These are phyloP conservation scores for Polyommatus icarus DNA, from an alignment of 2,888 invertebrate species.

Conservation along the genomic window DNA sequence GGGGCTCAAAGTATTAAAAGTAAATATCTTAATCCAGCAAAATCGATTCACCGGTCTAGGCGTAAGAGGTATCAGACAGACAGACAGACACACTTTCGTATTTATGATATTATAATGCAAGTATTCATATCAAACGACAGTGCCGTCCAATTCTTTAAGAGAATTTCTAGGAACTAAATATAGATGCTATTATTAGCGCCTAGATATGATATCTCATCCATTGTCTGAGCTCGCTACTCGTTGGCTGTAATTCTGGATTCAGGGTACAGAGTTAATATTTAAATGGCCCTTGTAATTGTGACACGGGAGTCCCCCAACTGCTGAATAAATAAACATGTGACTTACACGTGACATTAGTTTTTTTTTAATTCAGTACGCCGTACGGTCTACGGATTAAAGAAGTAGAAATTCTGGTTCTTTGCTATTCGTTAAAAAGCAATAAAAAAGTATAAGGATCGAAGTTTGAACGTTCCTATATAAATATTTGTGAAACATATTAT, in stretches of 20 bases:
- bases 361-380: background rate
- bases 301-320: background rate
- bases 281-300: background rate
- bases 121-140: background rate
- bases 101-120: too few species aligned
- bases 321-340: slow-evolving; percentile 9
- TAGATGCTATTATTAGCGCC: slow-evolving; percentile 3
- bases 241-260: background rate
- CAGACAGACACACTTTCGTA: too few species aligned
- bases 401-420: background rate
- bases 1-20: too few species aligned
- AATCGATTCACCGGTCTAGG: too few species aligned
- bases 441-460: background rate
- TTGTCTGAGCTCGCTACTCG: background rate
- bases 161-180: background rate
- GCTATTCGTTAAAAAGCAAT: background rate
- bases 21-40: too few species aligned
- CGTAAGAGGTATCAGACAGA: too few species aligned
- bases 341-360: background rate
- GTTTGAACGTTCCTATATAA: background rate
- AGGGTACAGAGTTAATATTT: slow-evolving; percentile 5
- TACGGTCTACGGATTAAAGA: background rate
- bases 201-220: background rate
- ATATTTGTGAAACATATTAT: background rate
- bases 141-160: background rate